Evolutionary conservation across 2,797 vertebrate genomes (phyloP).

Genomic region (Gephyroberyx darwinii): DNA sequence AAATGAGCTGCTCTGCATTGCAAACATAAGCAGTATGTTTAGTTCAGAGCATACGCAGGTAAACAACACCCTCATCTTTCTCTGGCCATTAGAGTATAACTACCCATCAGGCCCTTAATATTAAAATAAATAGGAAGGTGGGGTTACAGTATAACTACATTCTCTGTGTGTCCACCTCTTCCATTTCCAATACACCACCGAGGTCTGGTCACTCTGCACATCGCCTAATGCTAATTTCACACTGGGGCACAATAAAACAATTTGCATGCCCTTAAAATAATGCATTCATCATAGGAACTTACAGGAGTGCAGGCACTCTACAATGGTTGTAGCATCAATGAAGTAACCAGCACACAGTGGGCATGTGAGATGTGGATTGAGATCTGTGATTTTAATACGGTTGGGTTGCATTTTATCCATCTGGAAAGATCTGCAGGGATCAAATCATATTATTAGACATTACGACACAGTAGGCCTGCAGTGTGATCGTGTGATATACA

Average conservation of each 20-base stretch:
- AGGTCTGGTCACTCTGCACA: neutral
- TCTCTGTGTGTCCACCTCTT: neutral
- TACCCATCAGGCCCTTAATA: neutral
- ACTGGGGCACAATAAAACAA: neutral
- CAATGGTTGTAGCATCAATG: conserved; percentile 93
- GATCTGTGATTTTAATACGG: conserved; percentile 92
- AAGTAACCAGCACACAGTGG: conserved; percentile 93
- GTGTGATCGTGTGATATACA: conserved; percentile 1
- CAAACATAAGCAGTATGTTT: neutral
- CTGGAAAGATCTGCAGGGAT: conserved; percentile 71
- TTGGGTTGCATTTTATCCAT: conserved; percentile 92
- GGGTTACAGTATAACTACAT: neutral
- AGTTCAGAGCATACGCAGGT: no score
- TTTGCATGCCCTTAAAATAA: conserved; percentile 11
- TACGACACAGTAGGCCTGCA: neutral
- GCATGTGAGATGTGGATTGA: conserved; percentile 94
- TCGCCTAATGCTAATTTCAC: neutral
- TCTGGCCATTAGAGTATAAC: neutral
- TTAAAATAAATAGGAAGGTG: neutral
- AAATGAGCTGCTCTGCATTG: neutral
- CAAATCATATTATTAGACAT: conserved; percentile 10
- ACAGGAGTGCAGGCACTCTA: conserved; percentile 97
- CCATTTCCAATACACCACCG: neutral
- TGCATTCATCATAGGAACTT: conserved; percentile 69
- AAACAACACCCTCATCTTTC: neutral